phyloP scores from a whole-genome alignment of 2,888 invertebrate genomes.

The Autographa pulchrina region DNA sequence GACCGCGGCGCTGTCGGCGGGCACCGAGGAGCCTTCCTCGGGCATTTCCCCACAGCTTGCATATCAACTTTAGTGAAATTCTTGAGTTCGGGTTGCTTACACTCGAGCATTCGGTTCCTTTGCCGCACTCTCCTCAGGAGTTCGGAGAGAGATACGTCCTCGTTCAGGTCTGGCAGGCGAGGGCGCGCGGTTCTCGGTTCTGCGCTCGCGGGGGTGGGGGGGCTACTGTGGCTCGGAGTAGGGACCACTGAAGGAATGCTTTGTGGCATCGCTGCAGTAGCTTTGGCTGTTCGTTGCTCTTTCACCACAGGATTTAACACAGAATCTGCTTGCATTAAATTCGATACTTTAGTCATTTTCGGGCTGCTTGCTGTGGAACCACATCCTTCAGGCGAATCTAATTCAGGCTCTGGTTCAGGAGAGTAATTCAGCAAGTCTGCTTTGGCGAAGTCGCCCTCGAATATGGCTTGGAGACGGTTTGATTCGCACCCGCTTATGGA shows the following conservation, averaged over 20 bases:
- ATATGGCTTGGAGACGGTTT: conserved; percentile 17
- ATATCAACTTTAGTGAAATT: background rate
- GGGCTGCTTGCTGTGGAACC: background rate
- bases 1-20: conserved; percentile 27
- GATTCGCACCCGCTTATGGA: background rate
- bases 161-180: conserved; percentile 48
- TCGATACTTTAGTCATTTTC: background rate
- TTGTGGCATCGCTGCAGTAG: background rate
- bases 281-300: background rate
- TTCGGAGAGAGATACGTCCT: conserved; percentile 67
- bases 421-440: background rate
- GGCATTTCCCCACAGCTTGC: conserved; percentile 24
- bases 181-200: background rate
- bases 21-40: conserved; percentile 12
- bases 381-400: background rate
- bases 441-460: conserved; percentile 19
- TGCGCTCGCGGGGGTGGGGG: background rate
- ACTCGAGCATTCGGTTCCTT: conserved; percentile 60
- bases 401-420: background rate
- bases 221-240: background rate
- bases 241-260: background rate
- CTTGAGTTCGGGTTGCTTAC: background rate
- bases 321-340: background rate
- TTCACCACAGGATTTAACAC: background rate
- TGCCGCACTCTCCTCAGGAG: conserved; percentile 70